Evolutionary conservation across 2,113 vertebrate genomes (phyloP), one percentile per base, ranked within the genome.

Genomic region (Corythornis madagascariensis): DNA sequence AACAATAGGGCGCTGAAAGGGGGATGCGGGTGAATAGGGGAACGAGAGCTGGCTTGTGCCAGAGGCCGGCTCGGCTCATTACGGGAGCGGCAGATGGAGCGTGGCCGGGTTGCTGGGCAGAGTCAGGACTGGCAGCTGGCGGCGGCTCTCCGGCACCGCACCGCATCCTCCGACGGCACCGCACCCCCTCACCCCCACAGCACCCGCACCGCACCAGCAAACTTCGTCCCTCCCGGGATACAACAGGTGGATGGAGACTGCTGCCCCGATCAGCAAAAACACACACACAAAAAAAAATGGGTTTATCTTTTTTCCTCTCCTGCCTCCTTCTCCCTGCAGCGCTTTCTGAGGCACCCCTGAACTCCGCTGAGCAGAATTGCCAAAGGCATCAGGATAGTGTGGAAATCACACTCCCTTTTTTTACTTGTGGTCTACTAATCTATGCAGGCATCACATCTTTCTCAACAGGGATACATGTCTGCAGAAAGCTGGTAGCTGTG

Each of bases 11-110:
- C 72, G 60, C 97, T 97, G 96, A 97, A 97, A 98, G 97, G 94
- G 93, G 96, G 95, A 93, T 93, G 97, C 69, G 63, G 59, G 75
- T 96, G 97, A 97, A 98, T 95, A 96, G 97, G 96, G 95, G 95
- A 96, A 96, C 53, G 97, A 96, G 94, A 95, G 93, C 94, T 80
- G 95, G 96, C 97, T 97, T 97, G 97, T 98, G 97, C 97, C 98
- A 97, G 97, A 93, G 92, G 90, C 81, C 77, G 61, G 89, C 72
- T 94, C 86, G 88, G 61, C 97, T 98, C 96, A 97, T 97, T 97
- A 93, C 75, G 85, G 97, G 90, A 91, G 95, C 95, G 22, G 98
- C 98, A 98, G 98, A 98, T 98, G 98, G 98, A 97, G 97, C 95
- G 92, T 96, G 96, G 96, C 95, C 95, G 70, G 90, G 97, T 98